These are phyloP conservation scores for Agonopterix alstromeriana DNA, from an alignment of 2,888 invertebrate species.

Conservation along the genomic window DNA sequence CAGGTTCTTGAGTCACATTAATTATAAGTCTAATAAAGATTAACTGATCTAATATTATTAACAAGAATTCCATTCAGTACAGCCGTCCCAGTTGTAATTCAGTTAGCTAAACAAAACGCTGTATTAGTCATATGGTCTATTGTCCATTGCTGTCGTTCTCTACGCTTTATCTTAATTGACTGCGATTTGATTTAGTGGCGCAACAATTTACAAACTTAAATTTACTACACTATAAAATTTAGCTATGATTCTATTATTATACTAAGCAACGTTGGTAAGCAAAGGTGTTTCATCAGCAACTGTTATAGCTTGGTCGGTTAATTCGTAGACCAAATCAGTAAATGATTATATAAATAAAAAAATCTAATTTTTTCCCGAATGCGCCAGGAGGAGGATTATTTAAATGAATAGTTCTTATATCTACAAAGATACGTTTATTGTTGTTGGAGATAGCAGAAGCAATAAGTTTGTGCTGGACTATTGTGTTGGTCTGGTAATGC, in stretches of 20 bases:
- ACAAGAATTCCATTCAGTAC: constrained; percentile 46
- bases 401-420: too few relatives aligned
- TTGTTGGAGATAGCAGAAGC: too few relatives aligned
- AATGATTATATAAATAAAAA: too few relatives aligned
- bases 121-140: constrained; percentile 67
- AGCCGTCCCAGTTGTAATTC: constrained; percentile 44
- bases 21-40: neutral
- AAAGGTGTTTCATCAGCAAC: constrained; percentile 18
- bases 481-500: neutral
- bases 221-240: constrained; percentile 14
- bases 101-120: constrained; percentile 65
- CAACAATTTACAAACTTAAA: constrained; percentile 36
- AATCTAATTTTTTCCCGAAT: too few relatives aligned
- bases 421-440: too few relatives aligned
- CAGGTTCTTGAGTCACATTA: too few relatives aligned
- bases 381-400: too few relatives aligned
- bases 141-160: constrained; percentile 63
- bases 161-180: constrained; percentile 74
- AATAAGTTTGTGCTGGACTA: constrained; percentile 20
- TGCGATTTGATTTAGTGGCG: constrained; percentile 69
- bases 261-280: constrained; percentile 19
- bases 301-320: constrained; percentile 4
- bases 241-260: constrained; percentile 11
- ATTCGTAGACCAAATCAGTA: too few relatives aligned
- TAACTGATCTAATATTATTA: constrained; percentile 27